Base-by-base conservation (phyloP, 2,797 vertebrate species). In the Smutsia gigantea region DNA sequence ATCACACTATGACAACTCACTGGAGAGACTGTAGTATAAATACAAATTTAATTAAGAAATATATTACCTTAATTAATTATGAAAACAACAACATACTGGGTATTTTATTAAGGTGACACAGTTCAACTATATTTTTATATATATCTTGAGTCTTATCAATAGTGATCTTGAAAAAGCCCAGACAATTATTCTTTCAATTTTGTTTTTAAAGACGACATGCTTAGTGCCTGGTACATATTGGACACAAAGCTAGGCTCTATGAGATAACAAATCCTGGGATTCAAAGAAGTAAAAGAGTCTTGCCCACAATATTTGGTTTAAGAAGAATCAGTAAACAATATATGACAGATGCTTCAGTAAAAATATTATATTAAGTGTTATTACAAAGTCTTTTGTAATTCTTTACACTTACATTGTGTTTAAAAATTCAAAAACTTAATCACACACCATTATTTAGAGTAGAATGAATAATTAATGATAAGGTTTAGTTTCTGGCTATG, bases 11-110 rank as follows among this genome's bases (percentile, higher is more conserved):
- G 68, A 61, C 57, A 94, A 94, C 39, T 95, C 82, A 88, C 69
- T 95, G 88, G 34, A 63, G 34, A 83, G 88, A 82, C 74, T 86
- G 34, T 94, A 23, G 63, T 61, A 63, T 87, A 95, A 89, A 93
- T 94, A 69, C 31, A 97, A 95, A 97, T 96, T 95, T 96, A 96
- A 91, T 93, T 96, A 94, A 77, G 94, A 96, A 66, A 95, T 95
- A 94, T 79, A 93, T 91, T 82, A 78, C 42, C 74, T 87, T 90
- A 93, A 92, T 96, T 97, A 97, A 94, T 97, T 97, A 84, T 91
- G 64, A 96, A 79, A 59, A 88, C 29, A 94, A 72, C 63, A 97
- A 82, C 94, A 94, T 91, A 42, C 78, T 95, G 77, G 88, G 29
- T 95, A 55, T 92, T 94, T 97, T 96, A 96, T 95, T 97, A 96